Percentiles rank a stretch among this genome's conserved stretches.
phyloP scores from a whole-genome alignment of 2,113 vertebrate genomes.

The Alouatta palliata region DNA sequence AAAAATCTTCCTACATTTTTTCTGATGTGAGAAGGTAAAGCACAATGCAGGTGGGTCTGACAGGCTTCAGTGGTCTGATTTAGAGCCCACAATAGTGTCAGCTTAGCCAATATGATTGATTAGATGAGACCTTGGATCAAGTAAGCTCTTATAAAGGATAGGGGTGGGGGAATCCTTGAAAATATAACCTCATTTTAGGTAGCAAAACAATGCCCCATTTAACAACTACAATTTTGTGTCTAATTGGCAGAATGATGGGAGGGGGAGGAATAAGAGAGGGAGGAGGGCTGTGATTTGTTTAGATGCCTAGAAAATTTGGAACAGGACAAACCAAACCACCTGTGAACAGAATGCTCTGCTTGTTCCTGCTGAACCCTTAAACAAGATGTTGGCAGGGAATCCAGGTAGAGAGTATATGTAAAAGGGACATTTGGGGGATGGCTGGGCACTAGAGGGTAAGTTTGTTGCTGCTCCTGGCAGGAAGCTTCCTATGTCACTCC shows the following conservation, averaged over 20 bases:
- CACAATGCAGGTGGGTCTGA: neutral
- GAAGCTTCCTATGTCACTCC: constrained; percentile 1
- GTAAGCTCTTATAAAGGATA: neutral
- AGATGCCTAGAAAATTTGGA: constrained; percentile 74
- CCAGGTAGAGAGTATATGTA: constrained; percentile 23
- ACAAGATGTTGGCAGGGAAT: constrained; percentile 56
- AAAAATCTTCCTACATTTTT: neutral
- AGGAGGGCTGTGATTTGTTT: constrained; percentile 65
- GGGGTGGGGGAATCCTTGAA: neutral
- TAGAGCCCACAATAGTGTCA: neutral
- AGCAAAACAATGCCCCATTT: constrained; percentile 56
- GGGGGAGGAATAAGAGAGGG: neutral
- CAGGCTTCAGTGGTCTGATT: neutral
- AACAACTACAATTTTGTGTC: neutral
- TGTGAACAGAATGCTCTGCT: constrained; percentile 69
- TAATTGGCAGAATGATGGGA: constrained; percentile 31
- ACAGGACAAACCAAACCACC: constrained; percentile 58
- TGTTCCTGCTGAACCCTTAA: neutral
- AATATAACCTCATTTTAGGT: constrained; percentile 58
- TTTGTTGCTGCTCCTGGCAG: constrained; percentile 32
- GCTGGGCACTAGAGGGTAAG: constrained; percentile 40
- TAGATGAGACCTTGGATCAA: constrained; percentile 15
- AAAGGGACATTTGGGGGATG: constrained; percentile 8
- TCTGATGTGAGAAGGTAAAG: neutral
- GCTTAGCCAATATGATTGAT: constrained; percentile 35